Evolutionary conservation across 2,113 vertebrate genomes (phyloP).

Genomic region (Rhombomys opimus): DNA sequence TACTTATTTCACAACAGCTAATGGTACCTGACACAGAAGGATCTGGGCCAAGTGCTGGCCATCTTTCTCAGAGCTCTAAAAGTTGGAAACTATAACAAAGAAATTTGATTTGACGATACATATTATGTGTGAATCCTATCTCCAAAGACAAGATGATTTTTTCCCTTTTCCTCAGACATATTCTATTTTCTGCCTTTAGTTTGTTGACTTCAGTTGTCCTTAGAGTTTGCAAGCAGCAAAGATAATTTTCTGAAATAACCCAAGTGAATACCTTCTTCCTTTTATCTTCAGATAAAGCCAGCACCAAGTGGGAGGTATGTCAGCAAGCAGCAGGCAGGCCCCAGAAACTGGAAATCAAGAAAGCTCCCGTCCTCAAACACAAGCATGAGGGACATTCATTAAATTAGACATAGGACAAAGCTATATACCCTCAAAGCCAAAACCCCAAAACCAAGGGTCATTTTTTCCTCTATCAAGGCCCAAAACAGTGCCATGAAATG

Average conservation of each 20-base stretch:
- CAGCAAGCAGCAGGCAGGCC: neutral
- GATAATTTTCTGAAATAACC: neutral
- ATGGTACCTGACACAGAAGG: neutral
- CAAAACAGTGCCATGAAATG: neutral
- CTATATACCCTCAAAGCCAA: neutral
- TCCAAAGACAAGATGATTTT: neutral
- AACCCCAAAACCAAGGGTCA: neutral
- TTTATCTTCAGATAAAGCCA: neutral
- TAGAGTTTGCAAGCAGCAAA: neutral
- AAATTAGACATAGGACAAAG: neutral
- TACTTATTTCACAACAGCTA: neutral
- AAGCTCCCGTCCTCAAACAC: neutral
- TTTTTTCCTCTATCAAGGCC: neutral
- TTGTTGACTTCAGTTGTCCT: neutral
- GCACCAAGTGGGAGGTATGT: neutral
- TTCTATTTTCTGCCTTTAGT: neutral
- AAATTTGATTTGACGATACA: neutral
- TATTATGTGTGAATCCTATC: neutral
- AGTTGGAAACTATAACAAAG: neutral
- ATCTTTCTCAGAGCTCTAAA: neutral
- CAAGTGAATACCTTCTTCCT: neutral
- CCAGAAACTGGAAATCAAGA: neutral
- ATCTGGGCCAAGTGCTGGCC: neutral
- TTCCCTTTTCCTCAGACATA: neutral
- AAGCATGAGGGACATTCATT: neutral